Conservation (phyloP, 2,797 vertebrate species). For the Lepus townsendii region DNA sequence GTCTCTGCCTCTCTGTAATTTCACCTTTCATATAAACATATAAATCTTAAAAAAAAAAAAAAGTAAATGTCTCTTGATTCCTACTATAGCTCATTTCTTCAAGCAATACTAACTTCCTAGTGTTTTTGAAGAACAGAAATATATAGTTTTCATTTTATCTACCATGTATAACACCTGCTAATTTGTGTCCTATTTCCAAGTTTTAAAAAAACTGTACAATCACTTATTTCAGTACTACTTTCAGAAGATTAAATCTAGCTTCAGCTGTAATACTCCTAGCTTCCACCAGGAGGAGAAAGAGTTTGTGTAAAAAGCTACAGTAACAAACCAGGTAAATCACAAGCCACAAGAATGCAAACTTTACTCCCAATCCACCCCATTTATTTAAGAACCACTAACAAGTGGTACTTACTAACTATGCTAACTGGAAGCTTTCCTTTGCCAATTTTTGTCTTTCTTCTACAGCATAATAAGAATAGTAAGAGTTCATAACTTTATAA, state of each 20-base stretch:
- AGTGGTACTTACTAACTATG: not conserved
- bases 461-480: not conserved
- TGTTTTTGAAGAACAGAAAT: constrained; percentile 18
- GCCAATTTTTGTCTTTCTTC: constrained; percentile 32
- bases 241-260: not conserved
- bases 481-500: constrained; percentile 31
- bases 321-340: not conserved
- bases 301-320: constrained; percentile 50
- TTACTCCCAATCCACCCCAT: not conserved
- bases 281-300: constrained; percentile 74
- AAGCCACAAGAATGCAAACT: constrained; percentile 2
- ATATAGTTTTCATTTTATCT: constrained; percentile 3
- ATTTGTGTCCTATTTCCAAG: constrained; percentile 14
- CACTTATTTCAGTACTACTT: not conserved
- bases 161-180: not conserved
- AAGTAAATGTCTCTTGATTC: not conserved
- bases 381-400: constrained; percentile 59
- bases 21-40: too few species aligned
- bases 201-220: not conserved
- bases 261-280: constrained; percentile 60
- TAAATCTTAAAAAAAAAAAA: not conserved
- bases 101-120: constrained; percentile 36
- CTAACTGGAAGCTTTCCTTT: constrained; percentile 27
- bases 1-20: too few species aligned
- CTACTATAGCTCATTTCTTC: not conserved